Evolutionary conservation across 2,797 vertebrate species (phyloP), one percentile per base, ranked within the genome.

Genomic region (Chlorospingus semifuscus): DNA sequence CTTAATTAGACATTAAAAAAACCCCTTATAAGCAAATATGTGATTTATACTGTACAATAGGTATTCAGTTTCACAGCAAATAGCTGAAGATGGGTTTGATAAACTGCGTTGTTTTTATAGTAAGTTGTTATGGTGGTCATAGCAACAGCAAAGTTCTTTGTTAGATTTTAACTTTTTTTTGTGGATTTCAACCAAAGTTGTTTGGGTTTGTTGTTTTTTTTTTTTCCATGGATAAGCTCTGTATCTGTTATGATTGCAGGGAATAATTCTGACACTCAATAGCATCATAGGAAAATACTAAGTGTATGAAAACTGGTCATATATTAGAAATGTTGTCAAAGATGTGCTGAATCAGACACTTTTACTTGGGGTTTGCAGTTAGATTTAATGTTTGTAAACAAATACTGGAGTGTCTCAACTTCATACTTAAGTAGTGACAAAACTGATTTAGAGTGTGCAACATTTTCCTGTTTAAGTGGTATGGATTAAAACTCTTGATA

Each of bases 1-100:
- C 82, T 96, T 93, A 39, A 86, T 37, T 59, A 27, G 16, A 37
- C 6, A 2, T 91, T 89, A 55, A 17, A 81, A 94, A 97, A 94
- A 70, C 39, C 56, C 79, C 22, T 47, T 89, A 63, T 46, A 46
- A 92, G 89, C 34, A 94, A 95, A 64, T 57, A 71, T 27, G 47
- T 77, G 15, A 53, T 90, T 94, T 83, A 34, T 84, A 34, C 34
- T 53, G 21, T 77, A 30, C 17, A 59, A 26, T 74, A 92, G 78
- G n/a, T 76, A 39, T 83, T 93, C 36, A 4, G 29, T 92, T 87
- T 91, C 42, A 60, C 56, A 86, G 66, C 42, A 77, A 85, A 77
- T 29, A 74, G 44, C 29, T 93, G 55, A 42, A 68, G 34, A 76
- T 77, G 49, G 71, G 56, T 55, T 84, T 79, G 60, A 77, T 17